Percentiles rank a stretch among this genome's conserved stretches.
phyloP scores from a whole-genome alignment of 2,888 invertebrate genomes.

The Napeogenes sylphis region DNA sequence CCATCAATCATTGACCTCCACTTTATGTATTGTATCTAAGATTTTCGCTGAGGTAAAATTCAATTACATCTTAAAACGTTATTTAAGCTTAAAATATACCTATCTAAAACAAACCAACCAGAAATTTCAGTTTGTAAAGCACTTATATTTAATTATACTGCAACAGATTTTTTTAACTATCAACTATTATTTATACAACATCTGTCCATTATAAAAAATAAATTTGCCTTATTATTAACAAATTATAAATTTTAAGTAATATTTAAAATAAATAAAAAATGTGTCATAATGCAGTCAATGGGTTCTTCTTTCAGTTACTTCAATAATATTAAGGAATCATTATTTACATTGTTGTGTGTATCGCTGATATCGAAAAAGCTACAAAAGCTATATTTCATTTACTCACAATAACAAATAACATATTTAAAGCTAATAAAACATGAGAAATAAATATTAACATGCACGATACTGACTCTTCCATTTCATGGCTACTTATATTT shows the following conservation, averaged over 20 bases:
- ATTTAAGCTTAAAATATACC: conserved; percentile 2
- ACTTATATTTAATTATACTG: neutral
- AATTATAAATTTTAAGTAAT: no score
- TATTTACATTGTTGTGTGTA: no score
- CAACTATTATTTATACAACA: neutral
- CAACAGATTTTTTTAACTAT: neutral
- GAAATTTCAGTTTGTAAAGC: neutral
- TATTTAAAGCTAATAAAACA: no score
- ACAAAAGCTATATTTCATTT: no score
- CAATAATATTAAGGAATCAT: no score
- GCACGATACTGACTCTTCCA: conserved; percentile 14
- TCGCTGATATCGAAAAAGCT: no score
- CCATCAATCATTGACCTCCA: conserved; percentile 15
- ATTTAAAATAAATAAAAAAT: neutral
- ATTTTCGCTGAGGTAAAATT: conserved; percentile 12
- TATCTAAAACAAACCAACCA: neutral
- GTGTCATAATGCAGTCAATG: no score
- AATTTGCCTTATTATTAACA: no score
- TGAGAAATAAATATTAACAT: neutral
- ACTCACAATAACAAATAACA: no score
- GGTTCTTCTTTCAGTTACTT: no score
- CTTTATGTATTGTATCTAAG: conserved; percentile 10
- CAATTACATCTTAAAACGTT: conserved; percentile 10
- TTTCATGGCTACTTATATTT: conserved; percentile 26
- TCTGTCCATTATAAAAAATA: no score